Percentiles rank a stretch among this genome's conserved stretches.
Conservation (phyloP, 92 coral and sea anemone genomes). For the Heliopora coerulea region DNA sequence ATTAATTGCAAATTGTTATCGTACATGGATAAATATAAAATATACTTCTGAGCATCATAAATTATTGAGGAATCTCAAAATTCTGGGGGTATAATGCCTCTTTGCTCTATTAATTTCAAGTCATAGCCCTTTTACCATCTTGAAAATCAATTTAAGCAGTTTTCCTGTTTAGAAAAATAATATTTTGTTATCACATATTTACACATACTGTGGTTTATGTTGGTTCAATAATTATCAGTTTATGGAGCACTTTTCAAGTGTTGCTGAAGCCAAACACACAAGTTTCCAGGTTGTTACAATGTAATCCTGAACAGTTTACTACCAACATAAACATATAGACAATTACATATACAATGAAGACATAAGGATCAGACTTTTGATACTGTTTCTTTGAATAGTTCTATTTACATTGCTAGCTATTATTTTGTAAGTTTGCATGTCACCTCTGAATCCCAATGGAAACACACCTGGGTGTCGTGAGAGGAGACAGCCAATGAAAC, state of each 20-base stretch:
- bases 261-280: neutral
- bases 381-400: no score
- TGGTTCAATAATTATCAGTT: neutral
- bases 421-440: neutral
- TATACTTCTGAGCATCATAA: no score
- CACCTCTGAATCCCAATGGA: conserved; percentile 3
- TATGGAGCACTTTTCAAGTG: neutral
- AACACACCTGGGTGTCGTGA: neutral
- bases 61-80: no score
- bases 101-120: no score
- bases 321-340: neutral
- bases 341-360: neutral
- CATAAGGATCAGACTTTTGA: no score
- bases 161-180: conserved; percentile 17
- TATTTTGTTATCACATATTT: conserved; percentile 16
- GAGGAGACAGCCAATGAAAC: no score
- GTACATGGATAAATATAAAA: no score
- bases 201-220: conserved; percentile 3
- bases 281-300: neutral
- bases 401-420: neutral
- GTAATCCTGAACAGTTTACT: neutral
- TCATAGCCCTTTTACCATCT: neutral
- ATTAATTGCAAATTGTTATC: no score
- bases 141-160: conserved; percentile 18
- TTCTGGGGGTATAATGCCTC: no score